Evolutionary conservation across 2,797 vertebrate genomes (phyloP), one percentile per base, ranked within the genome.

Genomic region (Melanotaenia nigrans): DNA sequence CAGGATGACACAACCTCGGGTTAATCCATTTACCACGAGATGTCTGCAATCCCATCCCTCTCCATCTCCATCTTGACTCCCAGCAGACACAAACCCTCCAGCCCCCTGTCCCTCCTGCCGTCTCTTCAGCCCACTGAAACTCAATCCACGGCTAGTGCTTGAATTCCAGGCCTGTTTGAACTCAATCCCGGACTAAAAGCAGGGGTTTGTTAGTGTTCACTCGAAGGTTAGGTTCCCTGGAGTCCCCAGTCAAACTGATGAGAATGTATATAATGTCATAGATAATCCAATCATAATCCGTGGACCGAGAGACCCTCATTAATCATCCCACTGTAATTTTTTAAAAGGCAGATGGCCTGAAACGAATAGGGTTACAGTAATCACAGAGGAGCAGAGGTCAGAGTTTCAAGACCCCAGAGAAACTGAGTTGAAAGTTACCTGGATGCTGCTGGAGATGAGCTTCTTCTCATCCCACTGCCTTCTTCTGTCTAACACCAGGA

Each of bases 11-110:
- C 90, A 95, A 91, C 85, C 87, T 87, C 77, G 75, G 89, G 66
- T 85, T 92, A 92, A 95, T 93, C 91, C 94, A 85, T 94, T 95
- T 95, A 94, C 85, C 71, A 71, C 83, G 69, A 86, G 14, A 90
- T 84, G 83, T 82, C 86, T 94, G 90, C 89, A 84, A 90, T 90
- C 86, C 83, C 86, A 90, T 90, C 87, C 79, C 78, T 87, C 82
- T 85, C 83, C 77, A 75, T 90, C 90, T 86, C 83, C 72, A 79
- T 86, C 83, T 65, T 63, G 12, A 57, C 79, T 73, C 75, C 80
- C 75, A 60, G 53, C 77, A 60, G 16, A 71, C 68, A 68, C 69
- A 63, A 64, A 55, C 55, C 75, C 68, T 42, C 63, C 6, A 10
- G 47, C 35, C 42, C 56, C 16, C 36, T 42, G 35, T n/a, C 68